Percentiles rank a stretch among this genome's conserved stretches.
Evolutionary conservation across 1,140 invertebrate genomes (phyloP).

Genomic region (Drosophila nikananu): DNA sequence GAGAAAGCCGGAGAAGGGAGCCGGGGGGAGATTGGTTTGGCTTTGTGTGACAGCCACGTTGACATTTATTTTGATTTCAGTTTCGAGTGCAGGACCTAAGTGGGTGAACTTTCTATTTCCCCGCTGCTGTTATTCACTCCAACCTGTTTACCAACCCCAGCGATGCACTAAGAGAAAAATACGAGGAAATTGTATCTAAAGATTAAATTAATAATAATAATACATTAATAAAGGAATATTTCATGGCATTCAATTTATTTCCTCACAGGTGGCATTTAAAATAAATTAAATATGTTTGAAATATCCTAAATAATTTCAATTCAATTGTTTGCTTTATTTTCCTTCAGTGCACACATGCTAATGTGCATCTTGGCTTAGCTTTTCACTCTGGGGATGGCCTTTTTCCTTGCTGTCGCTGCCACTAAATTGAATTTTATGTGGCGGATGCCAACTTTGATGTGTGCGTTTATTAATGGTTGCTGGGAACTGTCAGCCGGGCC

Average conservation of each 20-base stretch:
- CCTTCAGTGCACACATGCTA: slow-evolving; percentile 54
- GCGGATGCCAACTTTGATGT: slow-evolving; percentile 75
- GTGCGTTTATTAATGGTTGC: slow-evolving; percentile 77
- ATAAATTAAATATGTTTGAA: too few relatives aligned
- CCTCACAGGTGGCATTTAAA: neutral
- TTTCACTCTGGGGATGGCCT: slow-evolving; percentile 55
- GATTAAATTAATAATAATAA: too few relatives aligned
- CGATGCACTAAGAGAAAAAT: slow-evolving; percentile 6
- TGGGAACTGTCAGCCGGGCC: slow-evolving; percentile 31
- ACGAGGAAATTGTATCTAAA: neutral
- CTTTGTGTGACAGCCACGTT: slow-evolving; percentile 76
- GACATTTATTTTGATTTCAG: slow-evolving; percentile 83
- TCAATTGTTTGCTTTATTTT: neutral
- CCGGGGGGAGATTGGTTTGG: slow-evolving; percentile 16
- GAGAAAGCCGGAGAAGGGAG: slow-evolving; percentile 3
- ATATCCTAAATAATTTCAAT: neutral
- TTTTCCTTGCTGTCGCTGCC: slow-evolving; percentile 47
- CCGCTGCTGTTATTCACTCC: slow-evolving; percentile 38
- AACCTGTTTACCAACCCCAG: slow-evolving; percentile 21
- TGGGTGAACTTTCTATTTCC: slow-evolving; percentile 58
- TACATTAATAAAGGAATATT: neutral
- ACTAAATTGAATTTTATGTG: slow-evolving; percentile 82
- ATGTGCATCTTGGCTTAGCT: slow-evolving; percentile 73
- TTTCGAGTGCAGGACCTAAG: slow-evolving; percentile 72
- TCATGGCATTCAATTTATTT: neutral